Percentiles rank a stretch among this genome's conserved stretches.
phyloP scores from a whole-genome alignment of 2,797 vertebrate species.

The Phoxinus dragarum region DNA sequence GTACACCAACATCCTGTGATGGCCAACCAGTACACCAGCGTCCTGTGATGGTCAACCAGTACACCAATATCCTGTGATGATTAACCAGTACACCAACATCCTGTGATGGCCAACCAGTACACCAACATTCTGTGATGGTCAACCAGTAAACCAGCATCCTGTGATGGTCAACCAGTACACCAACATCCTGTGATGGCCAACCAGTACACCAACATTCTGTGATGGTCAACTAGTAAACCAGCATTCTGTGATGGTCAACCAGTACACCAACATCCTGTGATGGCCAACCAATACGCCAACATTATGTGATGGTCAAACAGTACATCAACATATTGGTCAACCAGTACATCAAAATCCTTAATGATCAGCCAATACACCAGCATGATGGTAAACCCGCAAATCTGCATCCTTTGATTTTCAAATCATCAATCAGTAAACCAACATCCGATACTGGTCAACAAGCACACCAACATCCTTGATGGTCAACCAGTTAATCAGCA shows the following conservation, averaged over 20 bases:
- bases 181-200: not conserved
- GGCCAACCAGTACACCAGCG: not conserved
- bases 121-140: not conserved
- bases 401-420: not conserved
- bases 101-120: not conserved
- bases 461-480: not conserved
- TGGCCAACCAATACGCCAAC: not conserved
- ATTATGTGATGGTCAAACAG: not conserved
- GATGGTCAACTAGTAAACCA: not conserved
- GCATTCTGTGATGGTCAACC: not conserved
- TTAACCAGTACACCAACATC: not conserved
- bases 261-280: not conserved
- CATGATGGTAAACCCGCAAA: not conserved
- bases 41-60: not conserved
- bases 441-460: not conserved
- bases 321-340: not conserved
- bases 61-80: fast-evolving
- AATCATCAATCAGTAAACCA: not conserved
- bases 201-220: too few species aligned
- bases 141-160: too few species aligned
- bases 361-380: not conserved
- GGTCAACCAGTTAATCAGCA: not conserved
- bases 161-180: not conserved
- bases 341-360: not conserved
- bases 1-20: not conserved